Percentiles rank a stretch among this genome's conserved stretches.
These are phyloP conservation scores for Drosophila mojavensis DNA, from an alignment of 1,140 invertebrate species.

Conservation along the genomic window DNA sequence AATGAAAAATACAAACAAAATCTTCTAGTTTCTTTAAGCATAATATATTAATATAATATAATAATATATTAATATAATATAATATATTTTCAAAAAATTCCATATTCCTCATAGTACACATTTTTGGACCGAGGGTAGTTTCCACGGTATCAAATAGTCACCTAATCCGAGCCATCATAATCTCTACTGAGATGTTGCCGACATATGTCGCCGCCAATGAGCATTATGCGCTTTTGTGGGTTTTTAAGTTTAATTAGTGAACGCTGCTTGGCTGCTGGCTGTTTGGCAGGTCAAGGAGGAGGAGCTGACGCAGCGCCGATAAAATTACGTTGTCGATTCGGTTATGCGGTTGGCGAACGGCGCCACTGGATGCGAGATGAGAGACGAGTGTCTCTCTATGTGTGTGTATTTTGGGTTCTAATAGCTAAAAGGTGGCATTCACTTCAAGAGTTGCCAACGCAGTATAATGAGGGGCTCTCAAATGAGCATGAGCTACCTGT, in stretches of 20 bases:
- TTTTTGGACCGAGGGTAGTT: background rate
- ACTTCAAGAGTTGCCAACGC: slow-evolving; percentile 22
- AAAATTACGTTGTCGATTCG: slow-evolving; percentile 55
- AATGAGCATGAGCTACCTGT: background rate
- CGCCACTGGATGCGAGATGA: slow-evolving; percentile 11
- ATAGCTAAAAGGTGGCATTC: slow-evolving; percentile 8
- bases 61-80: no score
- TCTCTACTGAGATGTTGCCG: background rate
- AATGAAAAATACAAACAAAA: no score
- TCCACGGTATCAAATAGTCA: slow-evolving; percentile 7
- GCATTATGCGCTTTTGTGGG: slow-evolving; percentile 51
- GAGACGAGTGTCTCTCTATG: background rate
- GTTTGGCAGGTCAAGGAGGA: slow-evolving; percentile 6
- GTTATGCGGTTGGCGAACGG: slow-evolving; percentile 54
- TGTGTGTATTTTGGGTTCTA: background rate
- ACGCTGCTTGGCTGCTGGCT: background rate
- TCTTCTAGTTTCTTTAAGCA: no score
- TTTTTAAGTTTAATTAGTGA: slow-evolving; percentile 71
- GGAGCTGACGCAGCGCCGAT: slow-evolving; percentile 37
- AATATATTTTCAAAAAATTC: no score
- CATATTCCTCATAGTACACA: no score
- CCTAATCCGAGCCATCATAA: slow-evolving; percentile 3
- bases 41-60: no score
- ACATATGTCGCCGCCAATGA: slow-evolving; percentile 25
- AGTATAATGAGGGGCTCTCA: background rate